phyloP scores from a whole-genome alignment of 2,113 vertebrate genomes.

The Takifugu bimaculatus region DNA sequence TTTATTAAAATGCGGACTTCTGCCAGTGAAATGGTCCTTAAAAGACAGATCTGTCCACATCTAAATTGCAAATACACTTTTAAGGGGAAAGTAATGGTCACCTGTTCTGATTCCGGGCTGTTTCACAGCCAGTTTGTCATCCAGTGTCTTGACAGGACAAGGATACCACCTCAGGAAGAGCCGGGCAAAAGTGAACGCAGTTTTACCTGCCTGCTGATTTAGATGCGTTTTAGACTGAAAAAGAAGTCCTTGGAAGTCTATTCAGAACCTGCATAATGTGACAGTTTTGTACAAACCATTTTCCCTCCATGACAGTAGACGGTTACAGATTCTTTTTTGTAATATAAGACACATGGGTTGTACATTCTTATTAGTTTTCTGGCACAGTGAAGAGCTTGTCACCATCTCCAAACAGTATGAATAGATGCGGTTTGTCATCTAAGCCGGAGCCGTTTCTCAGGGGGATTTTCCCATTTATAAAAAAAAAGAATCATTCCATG shows the following conservation, averaged over 20 bases:
- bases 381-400: conserved; percentile 27
- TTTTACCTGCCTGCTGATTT: too few relatives aligned
- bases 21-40: too few relatives aligned
- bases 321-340: conserved; percentile 7
- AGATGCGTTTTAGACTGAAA: conserved; percentile 2
- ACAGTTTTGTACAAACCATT: too few relatives aligned
- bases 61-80: too few relatives aligned
- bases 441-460: conserved; percentile 44
- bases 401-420: conserved; percentile 58
- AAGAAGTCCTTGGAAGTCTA: not conserved
- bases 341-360: not conserved
- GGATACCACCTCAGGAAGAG: too few relatives aligned
- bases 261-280: not conserved
- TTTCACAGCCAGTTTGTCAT: too few relatives aligned
- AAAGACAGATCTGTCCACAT: too few relatives aligned
- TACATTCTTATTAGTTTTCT: conserved; percentile 50
- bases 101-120: too few relatives aligned
- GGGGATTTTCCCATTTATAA: conserved; percentile 70
- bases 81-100: too few relatives aligned
- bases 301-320: too few relatives aligned
- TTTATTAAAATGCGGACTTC: too few relatives aligned
- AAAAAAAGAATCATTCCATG: conserved; percentile 55
- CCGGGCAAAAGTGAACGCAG: not conserved
- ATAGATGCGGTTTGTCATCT: conserved; percentile 57
- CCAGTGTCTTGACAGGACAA: too few relatives aligned